Percentiles rank a stretch among this genome's conserved stretches.
Evolutionary conservation across 2,113 vertebrate genomes (phyloP).

Genomic region (Protomyctophum bolini): DNA sequence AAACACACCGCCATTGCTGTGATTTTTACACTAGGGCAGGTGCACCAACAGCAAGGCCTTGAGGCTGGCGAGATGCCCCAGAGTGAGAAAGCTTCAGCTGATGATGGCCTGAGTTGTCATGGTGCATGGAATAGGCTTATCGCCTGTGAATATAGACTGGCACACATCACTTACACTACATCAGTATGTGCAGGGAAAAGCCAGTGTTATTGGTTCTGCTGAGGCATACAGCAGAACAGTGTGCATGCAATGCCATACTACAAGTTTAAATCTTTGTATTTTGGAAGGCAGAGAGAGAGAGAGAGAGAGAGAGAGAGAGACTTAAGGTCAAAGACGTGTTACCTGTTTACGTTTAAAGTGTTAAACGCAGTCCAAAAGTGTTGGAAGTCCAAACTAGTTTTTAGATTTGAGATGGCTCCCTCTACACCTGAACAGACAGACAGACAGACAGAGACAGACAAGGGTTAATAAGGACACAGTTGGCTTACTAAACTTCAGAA

Average conservation of each 20-base stretch:
- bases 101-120: too few relatives aligned
- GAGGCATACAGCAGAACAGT: background rate
- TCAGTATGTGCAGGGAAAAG: too few relatives aligned
- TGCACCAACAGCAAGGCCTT: background rate
- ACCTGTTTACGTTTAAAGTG: conserved; percentile 28
- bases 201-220: too few relatives aligned
- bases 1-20: too few relatives aligned
- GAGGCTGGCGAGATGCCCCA: too few relatives aligned
- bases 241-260: background rate
- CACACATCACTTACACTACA: too few relatives aligned
- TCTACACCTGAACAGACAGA: conserved; percentile 32
- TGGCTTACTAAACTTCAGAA: too few relatives aligned
- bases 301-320: background rate
- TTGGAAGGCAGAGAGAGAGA: background rate
- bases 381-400: conserved; percentile 28
- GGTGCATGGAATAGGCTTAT: background rate
- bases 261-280: background rate
- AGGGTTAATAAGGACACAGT: too few relatives aligned
- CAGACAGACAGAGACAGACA: background rate
- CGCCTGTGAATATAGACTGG: background rate
- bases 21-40: background rate
- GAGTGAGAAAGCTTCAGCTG: too few relatives aligned
- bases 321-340: background rate
- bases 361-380: background rate
- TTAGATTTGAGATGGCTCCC: conserved; percentile 40